Base-by-base conservation (phyloP, 2,797 vertebrate genomes). In the Brachyalestes nurse region DNA sequence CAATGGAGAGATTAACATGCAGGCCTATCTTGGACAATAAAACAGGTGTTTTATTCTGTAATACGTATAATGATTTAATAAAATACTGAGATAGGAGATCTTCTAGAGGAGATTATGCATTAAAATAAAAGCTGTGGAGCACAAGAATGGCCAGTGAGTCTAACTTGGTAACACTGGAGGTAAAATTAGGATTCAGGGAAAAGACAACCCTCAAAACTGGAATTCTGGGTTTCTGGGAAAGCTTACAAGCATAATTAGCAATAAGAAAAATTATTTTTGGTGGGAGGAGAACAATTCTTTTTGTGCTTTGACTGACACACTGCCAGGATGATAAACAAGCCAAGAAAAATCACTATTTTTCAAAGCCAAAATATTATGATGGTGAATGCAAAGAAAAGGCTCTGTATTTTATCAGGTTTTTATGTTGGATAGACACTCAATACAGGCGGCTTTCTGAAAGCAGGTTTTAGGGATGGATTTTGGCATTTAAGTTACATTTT, bases 251-350 rank as follows among this genome's bases (percentile, higher is more conserved):
- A 28, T 28, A 53, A 17, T 9, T 28, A 8, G 23, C 23, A 70
- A 16, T 16, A 49, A 70, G n/a, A 6, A 34, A 34, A 34, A 3
- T 23, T 49, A n/a, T 42, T 66, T 42, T 16, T 14, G 12, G 13
- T 21, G 10, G 25, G 40, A 14, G 4, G 4, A 34, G 34, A 4
- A 34, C 66, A 69, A 14, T 69, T 49, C 21, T 47, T 70, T 23
- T 49, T 51, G 42, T 70, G 45, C 23, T 70, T 71, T 53, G 47
- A 28, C 47, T 51, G 69, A 71, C 16, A 71, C 21, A 16, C 21
- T 51, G 21, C 67, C 21, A 69, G 25, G n/a, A 28, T 25, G n/a
- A 70, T 5, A 28, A 45, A 25, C 67, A 49, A 13, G 25, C 28
- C 8, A 13, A 13, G 9, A 57, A 57, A 2, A 72, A 34, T 19